Base-by-base conservation (phyloP, 2,888 invertebrate species). In the Parnassius smintheus region DNA sequence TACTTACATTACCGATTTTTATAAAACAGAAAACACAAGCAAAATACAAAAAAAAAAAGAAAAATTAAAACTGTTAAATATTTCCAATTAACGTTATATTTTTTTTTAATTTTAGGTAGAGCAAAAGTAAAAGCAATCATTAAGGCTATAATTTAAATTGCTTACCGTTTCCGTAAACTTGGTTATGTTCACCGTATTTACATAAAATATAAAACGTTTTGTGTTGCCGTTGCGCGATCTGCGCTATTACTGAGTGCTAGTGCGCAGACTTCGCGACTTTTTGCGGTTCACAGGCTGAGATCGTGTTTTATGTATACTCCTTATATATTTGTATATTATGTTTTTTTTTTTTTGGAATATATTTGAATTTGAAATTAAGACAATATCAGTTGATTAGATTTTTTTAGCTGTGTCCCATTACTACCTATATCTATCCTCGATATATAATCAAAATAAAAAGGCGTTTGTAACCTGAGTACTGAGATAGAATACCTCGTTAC, bases 211-310 rank as follows among this genome's bases (percentile, higher is more conserved):
- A 35, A 25, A 48, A 41, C 50, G 22, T 46, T 55, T 22, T 7
- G 60, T 64, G 66, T 62, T 54, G 60, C 60, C 67, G 54, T 52
- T 57, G 59, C 69, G 70, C 68, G 42, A 22, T 61, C 62, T 55
- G 65, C 68, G 64, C 61, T 66, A 53, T 54, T 51, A 72, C 70
- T 72, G 69, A 62, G 49, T 63, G 60, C 56, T 61, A 61, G 13
- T 54, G 62, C 60, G 68, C 68, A 61, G 1, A 41, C 61, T 62
- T 59, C 65, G 49, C 61, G 66, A 66, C 68, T 62, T 68, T 35
- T 68, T 67, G 61, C 46, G 51, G 60, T 9, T 46, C 55, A 46
- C 44, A 55, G 51, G 49, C 48, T 56, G 51, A 55, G 57, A 55
- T 62, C 49, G 56, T 46, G 50, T 56, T 57, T 61, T 49, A 13